Conservation (phyloP, 2,113 vertebrate species). For the Muntiacus muntjak region DNA sequence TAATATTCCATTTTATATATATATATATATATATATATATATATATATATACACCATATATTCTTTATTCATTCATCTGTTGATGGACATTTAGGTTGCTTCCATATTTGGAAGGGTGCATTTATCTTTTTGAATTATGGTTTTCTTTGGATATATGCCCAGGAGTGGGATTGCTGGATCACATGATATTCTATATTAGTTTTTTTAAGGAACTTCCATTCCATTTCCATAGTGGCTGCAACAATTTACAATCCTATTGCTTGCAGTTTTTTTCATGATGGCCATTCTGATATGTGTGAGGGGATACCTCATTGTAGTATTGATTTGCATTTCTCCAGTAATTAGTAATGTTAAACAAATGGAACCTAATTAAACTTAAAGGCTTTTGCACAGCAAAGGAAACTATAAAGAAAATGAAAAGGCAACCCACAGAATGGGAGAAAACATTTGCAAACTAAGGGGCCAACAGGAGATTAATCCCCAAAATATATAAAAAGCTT, state of each 20-base stretch:
- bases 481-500: neutral
- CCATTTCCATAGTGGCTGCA: neutral
- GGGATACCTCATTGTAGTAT: neutral
- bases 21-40: accelerated
- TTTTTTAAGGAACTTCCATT: neutral
- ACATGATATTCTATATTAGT: neutral
- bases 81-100: neutral
- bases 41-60: neutral
- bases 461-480: neutral
- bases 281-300: neutral
- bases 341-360: neutral
- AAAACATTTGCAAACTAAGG: neutral
- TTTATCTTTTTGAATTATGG: neutral
- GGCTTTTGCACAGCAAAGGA: neutral
- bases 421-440: neutral
- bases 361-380: neutral
- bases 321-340: neutral
- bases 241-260: neutral
- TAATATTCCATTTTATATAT: neutral
- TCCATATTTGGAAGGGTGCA: neutral
- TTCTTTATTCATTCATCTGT: neutral
- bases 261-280: neutral
- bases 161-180: neutral
- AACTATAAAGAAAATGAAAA: neutral
- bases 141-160: neutral